A percentile compares a stretch with the other conserved stretches of the same genome.
phyloP scores from a whole-genome alignment of 2,797 vertebrate species.

The Glyptemys insculpta region DNA sequence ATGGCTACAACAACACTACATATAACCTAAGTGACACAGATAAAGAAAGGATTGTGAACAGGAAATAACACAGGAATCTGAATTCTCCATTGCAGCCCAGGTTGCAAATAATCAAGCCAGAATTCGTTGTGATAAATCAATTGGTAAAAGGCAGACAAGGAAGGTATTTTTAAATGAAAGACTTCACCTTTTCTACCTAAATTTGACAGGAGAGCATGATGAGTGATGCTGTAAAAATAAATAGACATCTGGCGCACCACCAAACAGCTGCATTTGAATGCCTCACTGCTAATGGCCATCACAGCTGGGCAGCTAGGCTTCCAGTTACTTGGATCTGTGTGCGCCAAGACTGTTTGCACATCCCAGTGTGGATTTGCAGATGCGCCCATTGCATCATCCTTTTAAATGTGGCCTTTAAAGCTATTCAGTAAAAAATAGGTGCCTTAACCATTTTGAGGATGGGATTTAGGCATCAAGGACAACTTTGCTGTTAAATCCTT shows the following conservation, averaged over 20 bases:
- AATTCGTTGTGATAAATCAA: not conserved
- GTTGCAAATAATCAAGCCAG: not conserved
- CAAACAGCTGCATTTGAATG: not conserved
- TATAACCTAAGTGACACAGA: not conserved
- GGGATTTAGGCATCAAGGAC: not conserved
- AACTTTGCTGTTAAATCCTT: not conserved
- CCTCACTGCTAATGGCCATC: not conserved
- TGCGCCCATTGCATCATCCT: rapidly evolving
- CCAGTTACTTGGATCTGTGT: rapidly evolving
- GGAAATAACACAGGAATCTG: not conserved
- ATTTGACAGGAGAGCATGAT: not conserved
- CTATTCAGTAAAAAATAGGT: not conserved
- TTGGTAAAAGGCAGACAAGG: not conserved
- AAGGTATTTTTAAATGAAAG: not conserved
- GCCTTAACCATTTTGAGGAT: not conserved
- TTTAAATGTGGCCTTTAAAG: not conserved
- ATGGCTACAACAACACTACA: not conserved
- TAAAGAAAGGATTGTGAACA: not conserved
- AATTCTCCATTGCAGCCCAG: not conserved
- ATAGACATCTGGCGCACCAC: not conserved
- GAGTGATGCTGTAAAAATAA: not conserved
- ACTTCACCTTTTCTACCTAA: not conserved
- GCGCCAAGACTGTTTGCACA: too few species aligned
- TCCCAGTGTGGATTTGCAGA: rapidly evolving
- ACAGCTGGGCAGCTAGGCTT: rapidly evolving